Evolutionary conservation across 2,797 vertebrate species (phyloP), one percentile per base, ranked within the genome.

Genomic region (Pipistrellus pipistrellus): DNA sequence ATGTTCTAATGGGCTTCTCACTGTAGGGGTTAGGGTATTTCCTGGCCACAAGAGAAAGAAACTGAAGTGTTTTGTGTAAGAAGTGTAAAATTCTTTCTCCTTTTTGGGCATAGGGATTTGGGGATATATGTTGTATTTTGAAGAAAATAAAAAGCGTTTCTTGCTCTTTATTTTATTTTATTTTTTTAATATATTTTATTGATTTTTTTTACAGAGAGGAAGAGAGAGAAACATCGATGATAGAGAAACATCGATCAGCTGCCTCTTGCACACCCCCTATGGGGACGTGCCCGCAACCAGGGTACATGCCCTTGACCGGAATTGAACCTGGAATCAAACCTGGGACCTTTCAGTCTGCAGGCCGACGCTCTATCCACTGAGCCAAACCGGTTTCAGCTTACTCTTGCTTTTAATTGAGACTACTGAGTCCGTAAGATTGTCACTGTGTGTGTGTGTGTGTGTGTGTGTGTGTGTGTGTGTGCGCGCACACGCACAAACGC

Each of bases 1-100:
- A 75, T 83, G 62, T 94, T 88, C 85, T 88, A 85, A 85, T 78
- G 62, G 35, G 68, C 17, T 85, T 71, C 51, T 94, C 94, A 77
- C 55, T 38, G 55, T 77, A 85, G 90, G 53, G 87, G 73, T 32
- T 66, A 46, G 17, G 53, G 72, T 32, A 92, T 87, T 87, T 92
- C 87, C 69, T 92, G 77, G 27, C 21, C 91, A 77, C 27, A 91
- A 62, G 48, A 93, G 59, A 89, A 84, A 86, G 18, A 21, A 94
- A 85, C 44, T 27, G 20, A 81, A 93, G 23, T 35, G 6, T 85
- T 95, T 72, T 86, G n/a, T 41, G 88, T 68, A 75, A 93, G 95
- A 85, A 83, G 41, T 35, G 25, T 44, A 80, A 90, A 90, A 76
- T 48, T 81, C 66, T 55, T 17, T 57, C 35, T 95, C 51, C 25